Base-by-base conservation (phyloP, 2,113 vertebrate genomes). In the Nycticryphes semicollaris region DNA sequence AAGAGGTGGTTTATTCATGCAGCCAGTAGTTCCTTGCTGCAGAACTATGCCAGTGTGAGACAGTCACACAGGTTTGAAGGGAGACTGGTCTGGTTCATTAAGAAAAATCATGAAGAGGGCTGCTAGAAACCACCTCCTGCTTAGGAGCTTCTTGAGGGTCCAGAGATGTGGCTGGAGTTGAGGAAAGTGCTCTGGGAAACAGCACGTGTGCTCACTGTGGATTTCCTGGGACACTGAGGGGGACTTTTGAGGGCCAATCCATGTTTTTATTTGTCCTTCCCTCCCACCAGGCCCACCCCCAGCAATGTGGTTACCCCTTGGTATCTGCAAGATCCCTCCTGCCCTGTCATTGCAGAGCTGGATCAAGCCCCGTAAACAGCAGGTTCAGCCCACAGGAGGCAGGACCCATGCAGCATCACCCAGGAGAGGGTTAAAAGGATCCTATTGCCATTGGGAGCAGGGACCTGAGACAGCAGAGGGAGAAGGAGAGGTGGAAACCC, bases 121-220 rank as follows among this genome's bases (percentile, higher is more conserved):
- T 83, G 17, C 14, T 45, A 47, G 53, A 84, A 84, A 68, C 20
- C 43, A 83, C 3, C 6, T 9, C 12, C n/a, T 56, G 12, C 19
- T 63, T 51, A 41, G 63, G 9, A 60, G 25, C 57, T 77, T 66
- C 56, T 64, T 33, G 11, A 48, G 16, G 43, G 54, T 78, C 20
- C 23, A 19, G 14, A 12, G 30, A 14, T 30, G 35, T 35, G 5
- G 12, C 48, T 68, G 35, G 19, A 51, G 24, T 28, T 0, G 0
- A 64, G 66, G 31, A 31, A 59, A 63, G 31, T 3, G 0, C 70
- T 50, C n/a, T 69, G n/a, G n/a, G n/a, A 39, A 74, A 22, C 21
- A 91, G 6, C 30, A 47, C 25, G 47, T 51, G 28, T 24, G 12
- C n/a, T 81, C 21, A 33, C 2, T 28, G 7, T 12, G 9, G 17